phyloP scores from a whole-genome alignment of 2,113 vertebrate species.

The Tretioscincus oriximinensis region DNA sequence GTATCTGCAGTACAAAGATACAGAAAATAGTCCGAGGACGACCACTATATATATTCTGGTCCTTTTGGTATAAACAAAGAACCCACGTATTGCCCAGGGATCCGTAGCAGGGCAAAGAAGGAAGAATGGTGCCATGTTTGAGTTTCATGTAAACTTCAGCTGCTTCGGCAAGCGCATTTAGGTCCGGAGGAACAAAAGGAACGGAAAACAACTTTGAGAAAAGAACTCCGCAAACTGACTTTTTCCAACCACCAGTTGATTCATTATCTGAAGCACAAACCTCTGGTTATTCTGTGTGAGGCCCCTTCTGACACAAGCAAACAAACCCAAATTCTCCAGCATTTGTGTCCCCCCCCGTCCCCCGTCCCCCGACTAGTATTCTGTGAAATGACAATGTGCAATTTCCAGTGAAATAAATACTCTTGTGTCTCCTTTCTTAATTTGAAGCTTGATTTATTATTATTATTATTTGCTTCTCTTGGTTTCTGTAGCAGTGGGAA shows the following conservation, averaged over 20 bases:
- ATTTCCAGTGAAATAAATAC: slow-evolving; percentile 36
- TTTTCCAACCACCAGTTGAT: slow-evolving; percentile 61
- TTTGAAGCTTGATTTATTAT: not conserved
- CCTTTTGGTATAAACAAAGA: not conserved
- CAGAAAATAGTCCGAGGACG: too few relatives aligned
- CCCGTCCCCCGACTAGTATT: slow-evolving; percentile 31
- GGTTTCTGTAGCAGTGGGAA: not conserved
- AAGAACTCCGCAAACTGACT: slow-evolving; percentile 61
- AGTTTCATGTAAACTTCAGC: not conserved
- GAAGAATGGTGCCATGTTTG: not conserved
- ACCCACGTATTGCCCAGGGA: not conserved
- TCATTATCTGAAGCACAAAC: slow-evolving; percentile 62
- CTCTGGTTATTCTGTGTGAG: slow-evolving; percentile 53
- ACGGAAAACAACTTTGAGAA: slow-evolving; percentile 41
- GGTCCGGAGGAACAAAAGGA: not conserved
- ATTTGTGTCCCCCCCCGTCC: slow-evolving; percentile 12
- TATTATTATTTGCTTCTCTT: not conserved
- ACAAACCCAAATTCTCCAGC: not conserved
- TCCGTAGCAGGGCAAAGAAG: not conserved
- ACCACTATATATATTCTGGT: not conserved
- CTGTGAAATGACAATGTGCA: slow-evolving; percentile 32
- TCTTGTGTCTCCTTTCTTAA: slow-evolving; percentile 2
- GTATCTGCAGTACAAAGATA: too few relatives aligned
- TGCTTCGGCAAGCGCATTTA: not conserved
- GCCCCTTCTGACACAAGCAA: slow-evolving; percentile 44